Base-by-base conservation (phyloP, 2,113 vertebrate genomes). In the Tyto alba region DNA sequence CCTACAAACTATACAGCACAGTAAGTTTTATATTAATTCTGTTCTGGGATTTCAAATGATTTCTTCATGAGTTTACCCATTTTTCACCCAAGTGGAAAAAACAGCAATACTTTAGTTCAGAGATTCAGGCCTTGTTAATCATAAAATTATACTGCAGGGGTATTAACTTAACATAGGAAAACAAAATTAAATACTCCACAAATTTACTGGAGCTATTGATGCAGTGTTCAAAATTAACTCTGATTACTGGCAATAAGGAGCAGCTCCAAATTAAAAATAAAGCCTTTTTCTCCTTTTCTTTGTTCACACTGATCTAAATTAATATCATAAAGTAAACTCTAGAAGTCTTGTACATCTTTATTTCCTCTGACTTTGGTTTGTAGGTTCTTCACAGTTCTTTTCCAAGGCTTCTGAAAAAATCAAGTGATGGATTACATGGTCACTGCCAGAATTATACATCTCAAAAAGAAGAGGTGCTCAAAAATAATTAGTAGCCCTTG, bases 141-240 rank as follows among this genome's bases (percentile, higher is more conserved):
- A 97, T 79, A 97, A 97, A 97, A 97, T 95, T 96, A 93, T 88
- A 95, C 77, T 93, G 91, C 87, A 96, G 88, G 97, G 69, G 90
- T 91, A 95, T 95, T 94, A 89, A 94, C 94, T 96, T 90, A 95
- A 78, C 60, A 92, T 26, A 89, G 55, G 73, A 94, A 97, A 97
- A 97, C 85, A 97, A 96, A 97, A 67, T 90, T 93, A 96, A 80
- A 80, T 89, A 93, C 32, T 94, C 90, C 71, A 47, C 82, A 92
- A 93, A 91, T 95, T 97, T 94, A 95, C 85, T 97, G 91, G 60
- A 94, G 66, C 69, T 95, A 67, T 15, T 80, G 91, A 96, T 95
- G 36, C 40, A 41, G 10, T 38, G 29, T 19, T 95, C 87, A 94
- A 95, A 97, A 95, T 84, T 93, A 91, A 92, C 87, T 92, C 82